These are phyloP conservation scores for Drosophila novamexicana DNA, from an alignment of 1,140 invertebrate genomes.

Conservation along the genomic window DNA sequence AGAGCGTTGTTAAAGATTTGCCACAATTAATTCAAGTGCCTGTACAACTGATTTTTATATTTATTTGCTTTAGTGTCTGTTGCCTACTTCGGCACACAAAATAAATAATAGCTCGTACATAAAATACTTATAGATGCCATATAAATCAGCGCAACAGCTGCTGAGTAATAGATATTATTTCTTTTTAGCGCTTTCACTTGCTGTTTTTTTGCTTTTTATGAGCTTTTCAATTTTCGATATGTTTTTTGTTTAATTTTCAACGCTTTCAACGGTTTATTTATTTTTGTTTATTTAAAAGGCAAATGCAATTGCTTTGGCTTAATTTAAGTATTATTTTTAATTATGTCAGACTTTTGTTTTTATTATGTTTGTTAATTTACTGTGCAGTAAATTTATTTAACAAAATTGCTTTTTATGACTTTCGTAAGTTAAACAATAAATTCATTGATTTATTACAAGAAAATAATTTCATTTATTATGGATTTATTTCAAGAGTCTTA, in stretches of 20 bases:
- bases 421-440: not conserved
- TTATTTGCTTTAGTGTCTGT: slow-evolving; percentile 44
- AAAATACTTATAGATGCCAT: slow-evolving; percentile 52
- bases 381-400: slow-evolving; percentile 13
- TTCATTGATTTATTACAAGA: slow-evolving; percentile 14
- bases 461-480: slow-evolving; percentile 1
- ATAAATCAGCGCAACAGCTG: slow-evolving; percentile 57
- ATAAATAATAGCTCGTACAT: slow-evolving; percentile 16
- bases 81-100: slow-evolving; percentile 15
- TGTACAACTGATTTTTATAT: slow-evolving; percentile 34
- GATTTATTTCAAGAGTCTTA: slow-evolving; percentile 3
- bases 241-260: slow-evolving; percentile 6
- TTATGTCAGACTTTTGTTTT: slow-evolving; percentile 15
- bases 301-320: not conserved
- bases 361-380: slow-evolving; percentile 24
- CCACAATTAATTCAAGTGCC: slow-evolving; percentile 32
- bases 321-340: slow-evolving; percentile 11
- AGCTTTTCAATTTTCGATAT: slow-evolving; percentile 29
- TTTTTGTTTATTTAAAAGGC: slow-evolving; percentile 14
- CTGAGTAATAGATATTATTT: slow-evolving; percentile 45
- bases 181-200: slow-evolving; percentile 70
- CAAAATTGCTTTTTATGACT: slow-evolving; percentile 20
- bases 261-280: slow-evolving; percentile 28
- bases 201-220: slow-evolving; percentile 37
- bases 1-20: slow-evolving; percentile 21